A percentile compares a stretch with the other conserved stretches of the same genome.
These are phyloP conservation scores for Drosophila ustulata DNA, from an alignment of 2,888 invertebrate species.

Conservation along the genomic window DNA sequence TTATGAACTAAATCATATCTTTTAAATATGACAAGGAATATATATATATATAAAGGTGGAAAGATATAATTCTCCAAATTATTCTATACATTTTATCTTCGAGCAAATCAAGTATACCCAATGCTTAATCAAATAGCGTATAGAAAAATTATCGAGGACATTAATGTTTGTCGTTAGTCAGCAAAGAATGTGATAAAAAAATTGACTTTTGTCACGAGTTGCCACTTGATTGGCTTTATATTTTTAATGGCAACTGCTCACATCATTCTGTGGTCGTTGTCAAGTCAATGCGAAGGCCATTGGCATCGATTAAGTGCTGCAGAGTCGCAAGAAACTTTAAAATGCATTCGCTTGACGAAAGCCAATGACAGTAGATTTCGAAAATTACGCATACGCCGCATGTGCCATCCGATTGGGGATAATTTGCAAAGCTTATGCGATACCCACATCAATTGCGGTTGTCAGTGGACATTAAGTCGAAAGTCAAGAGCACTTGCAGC, in stretches of 20 bases:
- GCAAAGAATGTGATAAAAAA: conserved; percentile 30
- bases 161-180: conserved; percentile 45
- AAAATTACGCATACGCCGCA: conserved; percentile 50
- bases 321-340: conserved; percentile 12
- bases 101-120: too few relatives aligned
- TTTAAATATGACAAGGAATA: too few relatives aligned
- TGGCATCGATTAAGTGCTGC: conserved; percentile 21
- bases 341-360: conserved; percentile 25
- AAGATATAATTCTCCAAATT: too few relatives aligned
- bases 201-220: conserved; percentile 45
- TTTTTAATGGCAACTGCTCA: conserved; percentile 8
- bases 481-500: neutral
- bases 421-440: conserved; percentile 23
- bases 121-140: neutral
- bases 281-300: conserved; percentile 11
- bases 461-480: conserved; percentile 39
- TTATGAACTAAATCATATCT: too few relatives aligned
- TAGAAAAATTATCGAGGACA: conserved; percentile 24
- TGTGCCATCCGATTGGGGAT: conserved; percentile 14
- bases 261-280: conserved; percentile 7
- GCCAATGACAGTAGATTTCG: conserved; percentile 10
- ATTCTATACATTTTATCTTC: too few relatives aligned
- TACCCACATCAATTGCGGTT: conserved; percentile 41
- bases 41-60: too few relatives aligned
- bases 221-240: conserved; percentile 45